Percentiles rank a stretch among this genome's conserved stretches.
Evolutionary conservation across 2,113 vertebrate species (phyloP).

Genomic region (Cinclus mexicanus): DNA sequence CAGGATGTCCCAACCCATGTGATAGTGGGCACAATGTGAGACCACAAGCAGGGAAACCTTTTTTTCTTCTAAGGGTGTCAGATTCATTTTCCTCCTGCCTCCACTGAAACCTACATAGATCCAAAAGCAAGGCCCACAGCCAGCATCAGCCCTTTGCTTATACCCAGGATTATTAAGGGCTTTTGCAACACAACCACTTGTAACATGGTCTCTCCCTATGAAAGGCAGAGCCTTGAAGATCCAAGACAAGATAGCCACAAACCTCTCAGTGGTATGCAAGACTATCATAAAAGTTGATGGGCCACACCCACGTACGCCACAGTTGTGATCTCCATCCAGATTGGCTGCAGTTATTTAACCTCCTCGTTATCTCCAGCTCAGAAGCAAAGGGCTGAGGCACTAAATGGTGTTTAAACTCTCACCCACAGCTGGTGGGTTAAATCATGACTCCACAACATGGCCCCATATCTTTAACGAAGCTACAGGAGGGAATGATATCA

Average conservation of each 20-base stretch:
- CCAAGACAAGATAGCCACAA: slow-evolving; percentile 34
- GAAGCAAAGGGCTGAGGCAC: background rate
- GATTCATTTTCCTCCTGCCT: background rate
- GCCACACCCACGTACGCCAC: background rate
- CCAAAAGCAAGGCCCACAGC: background rate
- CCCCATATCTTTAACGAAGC: background rate
- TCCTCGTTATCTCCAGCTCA: slow-evolving; percentile 22
- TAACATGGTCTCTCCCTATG: background rate
- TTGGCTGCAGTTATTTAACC: background rate
- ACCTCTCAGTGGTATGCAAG: background rate
- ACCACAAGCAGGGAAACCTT: background rate
- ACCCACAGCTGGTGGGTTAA: background rate
- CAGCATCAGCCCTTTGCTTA: background rate
- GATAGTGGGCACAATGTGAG: background rate
- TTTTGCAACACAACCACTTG: background rate
- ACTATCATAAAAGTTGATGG: slow-evolving; percentile 43
- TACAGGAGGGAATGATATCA: background rate
- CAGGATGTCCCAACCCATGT: background rate
- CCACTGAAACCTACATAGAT: background rate
- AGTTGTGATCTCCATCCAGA: background rate
- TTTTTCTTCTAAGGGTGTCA: background rate
- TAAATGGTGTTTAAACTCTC: background rate
- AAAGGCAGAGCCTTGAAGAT: slow-evolving; percentile 25
- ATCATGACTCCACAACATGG: background rate
- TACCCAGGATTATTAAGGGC: background rate